Conservation (phyloP, 2,888 invertebrate genomes). For the Philopedon plagiatum region DNA sequence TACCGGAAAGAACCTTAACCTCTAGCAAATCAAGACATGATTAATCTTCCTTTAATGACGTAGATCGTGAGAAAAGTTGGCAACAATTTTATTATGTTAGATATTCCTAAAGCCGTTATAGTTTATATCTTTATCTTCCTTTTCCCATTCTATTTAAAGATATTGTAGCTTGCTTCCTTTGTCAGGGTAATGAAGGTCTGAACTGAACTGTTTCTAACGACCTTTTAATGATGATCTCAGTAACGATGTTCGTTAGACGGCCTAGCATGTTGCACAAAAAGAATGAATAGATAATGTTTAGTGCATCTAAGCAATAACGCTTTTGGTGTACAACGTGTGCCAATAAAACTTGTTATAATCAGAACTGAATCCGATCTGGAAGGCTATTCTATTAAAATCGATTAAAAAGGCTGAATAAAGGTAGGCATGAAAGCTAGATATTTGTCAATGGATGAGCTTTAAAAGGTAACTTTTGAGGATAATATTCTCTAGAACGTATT, state of each 20-base stretch:
- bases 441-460: too few relatives aligned
- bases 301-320: too few relatives aligned
- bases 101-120: constrained; percentile 14
- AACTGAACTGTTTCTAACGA: constrained; percentile 1
- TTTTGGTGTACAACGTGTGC: too few relatives aligned
- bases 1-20: constrained; percentile 28
- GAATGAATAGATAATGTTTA: too few relatives aligned
- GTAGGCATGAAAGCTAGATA: too few relatives aligned
- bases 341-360: too few relatives aligned
- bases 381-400: too few relatives aligned
- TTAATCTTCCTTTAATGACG: constrained; percentile 22
- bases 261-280: not conserved
- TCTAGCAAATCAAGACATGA: constrained; percentile 28
- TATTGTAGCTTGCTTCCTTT: not conserved
- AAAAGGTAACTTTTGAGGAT: too few relatives aligned
- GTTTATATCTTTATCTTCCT: constrained; percentile 4
- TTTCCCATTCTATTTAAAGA: not conserved
- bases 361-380: too few relatives aligned
- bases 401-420: too few relatives aligned
- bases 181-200: not conserved
- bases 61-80: constrained; percentile 27
- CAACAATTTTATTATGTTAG: constrained; percentile 15
- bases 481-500: too few relatives aligned
- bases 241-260: not conserved
- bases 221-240: not conserved